phyloP scores from a whole-genome alignment of 2,888 invertebrate genomes.

The Mechanitis mazaeus region DNA sequence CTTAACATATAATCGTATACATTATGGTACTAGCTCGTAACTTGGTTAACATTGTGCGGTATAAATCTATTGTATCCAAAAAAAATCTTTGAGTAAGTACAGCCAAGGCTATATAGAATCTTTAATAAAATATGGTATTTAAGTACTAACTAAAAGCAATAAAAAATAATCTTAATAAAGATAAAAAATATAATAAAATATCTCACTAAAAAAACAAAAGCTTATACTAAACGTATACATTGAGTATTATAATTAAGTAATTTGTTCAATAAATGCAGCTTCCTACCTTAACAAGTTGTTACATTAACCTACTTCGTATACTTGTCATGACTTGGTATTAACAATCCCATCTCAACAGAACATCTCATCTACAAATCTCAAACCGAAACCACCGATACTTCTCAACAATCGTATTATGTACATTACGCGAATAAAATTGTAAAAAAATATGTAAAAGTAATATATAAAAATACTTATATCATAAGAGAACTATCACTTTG shows the following conservation, averaged over 20 bases:
- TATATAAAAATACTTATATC: constrained; percentile 76
- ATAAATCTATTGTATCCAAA: constrained; percentile 39
- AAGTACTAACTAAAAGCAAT: constrained; percentile 46
- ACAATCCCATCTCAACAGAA: constrained; percentile 41
- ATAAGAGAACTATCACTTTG: constrained; percentile 77
- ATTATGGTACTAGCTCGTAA: constrained; percentile 48
- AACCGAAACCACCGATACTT: constrained; percentile 57
- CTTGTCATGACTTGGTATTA: constrained; percentile 57
- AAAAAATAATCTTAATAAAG: constrained; percentile 42
- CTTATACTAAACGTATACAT: constrained; percentile 72
- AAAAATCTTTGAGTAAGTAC: constrained; percentile 49
- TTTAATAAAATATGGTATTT: constrained; percentile 40
- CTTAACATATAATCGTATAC: constrained; percentile 64
- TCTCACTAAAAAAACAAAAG: constrained; percentile 64
- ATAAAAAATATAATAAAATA: constrained; percentile 37
- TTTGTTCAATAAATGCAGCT: constrained; percentile 69
- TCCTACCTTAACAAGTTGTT: constrained; percentile 62
- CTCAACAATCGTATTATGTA: constrained; percentile 61
- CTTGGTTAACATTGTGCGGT: constrained; percentile 47
- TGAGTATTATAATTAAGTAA: constrained; percentile 72
- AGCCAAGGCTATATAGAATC: constrained; percentile 39
- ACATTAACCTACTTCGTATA: constrained; percentile 60
- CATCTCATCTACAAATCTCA: constrained; percentile 51
- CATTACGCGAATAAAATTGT: constrained; percentile 69
- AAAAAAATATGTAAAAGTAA: constrained; percentile 74